A percentile compares a stretch with the other conserved stretches of the same genome.
These are phyloP conservation scores for Hyposoter dolosus DNA, from an alignment of 2,888 invertebrate species.

Conservation along the genomic window DNA sequence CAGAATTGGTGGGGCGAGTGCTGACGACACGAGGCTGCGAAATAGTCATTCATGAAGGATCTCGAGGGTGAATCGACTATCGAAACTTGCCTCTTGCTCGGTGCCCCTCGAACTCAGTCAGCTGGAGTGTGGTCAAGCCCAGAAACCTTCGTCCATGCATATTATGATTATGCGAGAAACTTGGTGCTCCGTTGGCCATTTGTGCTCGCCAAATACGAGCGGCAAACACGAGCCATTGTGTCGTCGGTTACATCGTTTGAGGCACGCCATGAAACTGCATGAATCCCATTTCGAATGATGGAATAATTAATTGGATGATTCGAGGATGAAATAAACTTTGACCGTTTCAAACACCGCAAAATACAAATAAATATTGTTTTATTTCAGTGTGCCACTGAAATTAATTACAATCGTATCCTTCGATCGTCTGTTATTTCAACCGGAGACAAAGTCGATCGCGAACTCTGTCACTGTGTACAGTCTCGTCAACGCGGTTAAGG, in stretches of 20 bases:
- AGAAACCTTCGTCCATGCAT: not conserved
- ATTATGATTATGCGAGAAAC: conserved; percentile 21
- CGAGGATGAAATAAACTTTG: not conserved
- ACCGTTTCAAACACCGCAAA: not conserved
- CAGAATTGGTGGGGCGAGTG: not conserved
- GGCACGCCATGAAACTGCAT: too few species aligned
- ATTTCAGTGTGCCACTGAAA: not conserved
- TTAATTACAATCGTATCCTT: not conserved
- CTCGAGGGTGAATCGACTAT: conserved; percentile 17
- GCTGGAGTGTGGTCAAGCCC: conserved; percentile 3
- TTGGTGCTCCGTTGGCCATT: not conserved
- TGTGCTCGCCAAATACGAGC: not conserved
- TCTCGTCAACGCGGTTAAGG: not conserved
- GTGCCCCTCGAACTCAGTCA: not conserved
- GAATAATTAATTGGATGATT: not conserved
- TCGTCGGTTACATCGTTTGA: not conserved
- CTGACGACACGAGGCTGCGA: not conserved
- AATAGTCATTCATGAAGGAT: conserved; percentile 1
- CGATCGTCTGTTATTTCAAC: conserved; percentile 37
- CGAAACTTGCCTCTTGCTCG: conserved; percentile 22
- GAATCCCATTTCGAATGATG: not conserved
- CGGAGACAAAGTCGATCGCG: not conserved
- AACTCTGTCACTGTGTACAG: not conserved
- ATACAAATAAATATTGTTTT: not conserved
- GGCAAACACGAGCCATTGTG: not conserved